A percentile compares a stretch with the other conserved stretches of the same genome.
Conservation (phyloP, 2,797 vertebrate species). For the Alfaro cultratus region DNA sequence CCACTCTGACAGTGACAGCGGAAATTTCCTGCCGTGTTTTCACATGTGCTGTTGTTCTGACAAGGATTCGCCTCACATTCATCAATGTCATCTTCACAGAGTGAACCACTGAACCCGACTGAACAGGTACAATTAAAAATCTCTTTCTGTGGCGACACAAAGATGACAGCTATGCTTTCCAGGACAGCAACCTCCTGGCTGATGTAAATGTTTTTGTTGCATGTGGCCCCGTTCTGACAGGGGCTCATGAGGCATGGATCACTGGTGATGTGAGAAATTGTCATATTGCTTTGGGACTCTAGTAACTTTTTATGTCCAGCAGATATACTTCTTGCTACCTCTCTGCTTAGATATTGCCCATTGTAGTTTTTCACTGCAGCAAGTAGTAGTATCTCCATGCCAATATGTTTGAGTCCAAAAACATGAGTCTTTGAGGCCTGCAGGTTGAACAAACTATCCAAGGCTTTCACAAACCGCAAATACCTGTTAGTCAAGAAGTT, state of each 20-base stretch:
- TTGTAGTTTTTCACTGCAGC: conserved; percentile 82
- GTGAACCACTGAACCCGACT: conserved; percentile 70
- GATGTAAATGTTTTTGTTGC: conserved; percentile 79
- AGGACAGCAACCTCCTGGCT: conserved; percentile 73
- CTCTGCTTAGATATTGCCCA: conserved; percentile 78
- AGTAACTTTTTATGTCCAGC: conserved; percentile 76
- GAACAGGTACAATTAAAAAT: conserved; percentile 80
- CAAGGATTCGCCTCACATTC: conserved; percentile 79
- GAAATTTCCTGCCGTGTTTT: conserved; percentile 79
- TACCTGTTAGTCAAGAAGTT: conserved; percentile 80
- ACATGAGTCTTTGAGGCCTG: conserved; percentile 84
- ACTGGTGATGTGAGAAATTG: conserved; percentile 78
- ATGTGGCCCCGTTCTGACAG: conserved; percentile 77
- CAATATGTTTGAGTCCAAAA: conserved; percentile 80
- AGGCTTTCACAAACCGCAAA: conserved; percentile 80
- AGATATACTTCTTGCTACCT: conserved; percentile 77
- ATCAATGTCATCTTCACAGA: conserved; percentile 79
- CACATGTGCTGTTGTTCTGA: conserved; percentile 74
- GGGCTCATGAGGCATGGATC: conserved; percentile 77
- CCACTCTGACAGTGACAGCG: conserved; percentile 74
- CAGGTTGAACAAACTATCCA: conserved; percentile 82
- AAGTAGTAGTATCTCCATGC: conserved; percentile 76
- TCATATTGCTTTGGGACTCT: conserved; percentile 78
- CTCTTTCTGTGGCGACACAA: conserved; percentile 78
- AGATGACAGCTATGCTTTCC: conserved; percentile 78